These are phyloP conservation scores for Holotrichia oblita DNA, from an alignment of 1,140 invertebrate species.

Conservation along the genomic window DNA sequence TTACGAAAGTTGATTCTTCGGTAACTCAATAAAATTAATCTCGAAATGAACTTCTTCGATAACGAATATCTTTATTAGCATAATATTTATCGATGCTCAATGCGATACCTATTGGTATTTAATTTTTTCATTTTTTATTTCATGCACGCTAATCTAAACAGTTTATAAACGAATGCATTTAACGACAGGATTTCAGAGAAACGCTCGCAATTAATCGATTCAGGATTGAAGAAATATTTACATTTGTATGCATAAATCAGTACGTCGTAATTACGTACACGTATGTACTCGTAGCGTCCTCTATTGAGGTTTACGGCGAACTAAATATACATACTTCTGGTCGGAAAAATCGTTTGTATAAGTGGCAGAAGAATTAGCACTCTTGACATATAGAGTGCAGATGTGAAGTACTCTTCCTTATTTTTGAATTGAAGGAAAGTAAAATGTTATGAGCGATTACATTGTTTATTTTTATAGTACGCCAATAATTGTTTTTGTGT, in stretches of 20 bases:
- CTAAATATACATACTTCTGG: not conserved
- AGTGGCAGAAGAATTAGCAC: not conserved
- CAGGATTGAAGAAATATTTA: conserved; percentile 17
- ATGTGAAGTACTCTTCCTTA: not conserved
- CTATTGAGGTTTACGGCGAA: not conserved
- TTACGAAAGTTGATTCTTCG: not conserved
- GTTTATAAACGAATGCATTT: conserved; percentile 22
- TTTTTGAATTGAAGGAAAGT: not conserved
- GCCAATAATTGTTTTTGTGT: too few species aligned
- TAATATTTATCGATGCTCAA: too few species aligned
- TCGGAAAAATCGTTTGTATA: not conserved
- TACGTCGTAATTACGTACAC: not conserved
- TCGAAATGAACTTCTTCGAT: not conserved
- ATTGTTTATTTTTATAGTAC: too few species aligned
- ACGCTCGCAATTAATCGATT: not conserved
- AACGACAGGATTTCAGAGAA: not conserved
- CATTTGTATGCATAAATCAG: not conserved
- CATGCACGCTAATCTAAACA: not conserved
- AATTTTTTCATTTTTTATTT: not conserved
- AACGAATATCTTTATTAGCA: not conserved
- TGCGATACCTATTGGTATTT: not conserved
- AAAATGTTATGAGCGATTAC: too few species aligned
- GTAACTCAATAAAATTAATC: not conserved
- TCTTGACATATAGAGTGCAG: not conserved
- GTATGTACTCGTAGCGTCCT: not conserved